phyloP scores from a whole-genome alignment of 2,888 invertebrate species.

The Mesorhabditis spiculigera region DNA sequence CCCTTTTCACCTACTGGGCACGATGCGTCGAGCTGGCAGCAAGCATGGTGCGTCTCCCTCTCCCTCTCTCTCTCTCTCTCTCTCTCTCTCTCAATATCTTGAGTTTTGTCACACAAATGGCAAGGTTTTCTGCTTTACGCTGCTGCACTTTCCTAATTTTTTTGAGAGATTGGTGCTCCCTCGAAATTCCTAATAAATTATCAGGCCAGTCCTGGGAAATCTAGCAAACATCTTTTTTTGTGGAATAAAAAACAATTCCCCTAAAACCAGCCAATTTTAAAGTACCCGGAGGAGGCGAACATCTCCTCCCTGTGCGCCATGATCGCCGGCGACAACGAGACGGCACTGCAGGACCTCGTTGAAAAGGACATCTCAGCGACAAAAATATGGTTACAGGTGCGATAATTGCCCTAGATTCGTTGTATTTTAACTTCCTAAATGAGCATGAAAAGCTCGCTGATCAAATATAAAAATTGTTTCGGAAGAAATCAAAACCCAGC shows the following conservation, averaged over 20 bases:
- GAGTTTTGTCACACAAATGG: too few species aligned
- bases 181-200: too few species aligned
- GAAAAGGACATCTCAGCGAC: slow-evolving; percentile 47
- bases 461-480: too few species aligned
- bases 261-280: background rate
- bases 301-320: slow-evolving; percentile 36
- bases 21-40: slow-evolving; percentile 37
- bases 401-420: background rate
- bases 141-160: too few species aligned
- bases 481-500: background rate
- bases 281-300: slow-evolving; percentile 20
- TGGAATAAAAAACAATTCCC: background rate
- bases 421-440: background rate
- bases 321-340: slow-evolving; percentile 35
- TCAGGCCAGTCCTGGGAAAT: background rate
- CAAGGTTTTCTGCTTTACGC: too few species aligned
- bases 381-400: slow-evolving; percentile 48
- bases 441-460: too few species aligned
- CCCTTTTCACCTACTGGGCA: slow-evolving; percentile 45
- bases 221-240: background rate
- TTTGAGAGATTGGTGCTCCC: too few species aligned
- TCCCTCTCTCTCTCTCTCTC: too few species aligned
- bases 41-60: background rate
- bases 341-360: slow-evolving; percentile 40
- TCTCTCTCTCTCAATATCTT: too few species aligned